phyloP scores from a whole-genome alignment of 2,113 vertebrate genomes.

The Hyla sarda region DNA sequence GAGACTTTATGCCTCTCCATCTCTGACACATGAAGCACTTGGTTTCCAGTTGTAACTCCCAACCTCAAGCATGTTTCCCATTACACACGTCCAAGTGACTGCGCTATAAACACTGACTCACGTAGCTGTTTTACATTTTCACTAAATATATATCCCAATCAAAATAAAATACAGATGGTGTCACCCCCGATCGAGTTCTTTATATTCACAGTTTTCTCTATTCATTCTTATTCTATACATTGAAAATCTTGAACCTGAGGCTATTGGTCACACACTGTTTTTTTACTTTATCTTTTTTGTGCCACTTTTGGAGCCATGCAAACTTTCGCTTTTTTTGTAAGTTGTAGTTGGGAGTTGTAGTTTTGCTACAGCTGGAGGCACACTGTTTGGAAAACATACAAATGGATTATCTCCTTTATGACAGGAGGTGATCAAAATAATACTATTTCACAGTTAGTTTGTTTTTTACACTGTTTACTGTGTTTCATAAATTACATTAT shows the following conservation, averaged over 20 bases:
- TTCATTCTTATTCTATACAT: conserved; percentile 61
- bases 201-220: conserved; percentile 69
- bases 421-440: too few species aligned
- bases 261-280: too few species aligned
- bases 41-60: conserved; percentile 76
- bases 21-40: conserved; percentile 76
- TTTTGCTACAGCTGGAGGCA: too few species aligned
- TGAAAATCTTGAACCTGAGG: conserved; percentile 63
- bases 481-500: too few species aligned
- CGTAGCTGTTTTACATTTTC: conserved; percentile 73
- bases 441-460: too few species aligned
- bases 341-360: too few species aligned
- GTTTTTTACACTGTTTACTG: too few species aligned
- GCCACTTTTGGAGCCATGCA: too few species aligned
- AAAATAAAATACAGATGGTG: conserved; percentile 78
- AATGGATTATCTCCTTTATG: too few species aligned
- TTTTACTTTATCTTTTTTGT: too few species aligned
- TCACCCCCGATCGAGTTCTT: conserved; percentile 64
- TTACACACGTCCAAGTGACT: conserved; percentile 72
- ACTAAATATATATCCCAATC: conserved; percentile 75
- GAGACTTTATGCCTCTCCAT: conserved; percentile 74
- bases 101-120: conserved; percentile 71
- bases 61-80: conserved; percentile 75
- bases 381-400: too few species aligned
- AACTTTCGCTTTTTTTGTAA: too few species aligned